Percentiles rank a stretch among this genome's conserved stretches.
phyloP scores from a whole-genome alignment of 1,140 invertebrate genomes.

The Drosophila pruinosa region DNA sequence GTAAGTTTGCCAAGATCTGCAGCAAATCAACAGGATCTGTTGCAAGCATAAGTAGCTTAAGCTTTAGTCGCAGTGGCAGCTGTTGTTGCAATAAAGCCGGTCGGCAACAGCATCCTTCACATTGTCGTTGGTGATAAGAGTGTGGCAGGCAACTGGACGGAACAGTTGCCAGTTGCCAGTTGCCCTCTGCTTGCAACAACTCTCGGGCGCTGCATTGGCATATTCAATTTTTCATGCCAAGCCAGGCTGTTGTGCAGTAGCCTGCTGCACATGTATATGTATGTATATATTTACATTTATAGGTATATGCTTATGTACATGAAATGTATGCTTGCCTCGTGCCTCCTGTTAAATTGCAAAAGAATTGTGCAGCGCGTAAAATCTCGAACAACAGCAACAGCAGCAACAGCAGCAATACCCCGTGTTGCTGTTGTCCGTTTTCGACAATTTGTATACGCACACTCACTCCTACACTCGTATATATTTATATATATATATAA shows the following conservation, averaged over 20 bases:
- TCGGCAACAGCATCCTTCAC: not conserved
- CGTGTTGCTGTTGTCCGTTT: constrained; percentile 59
- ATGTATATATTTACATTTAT: constrained; percentile 19
- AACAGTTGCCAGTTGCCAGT: constrained; percentile 31
- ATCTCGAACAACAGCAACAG: constrained; percentile 24
- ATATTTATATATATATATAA: constrained; percentile 23
- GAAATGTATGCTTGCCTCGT: constrained; percentile 6
- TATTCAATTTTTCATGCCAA: constrained; percentile 80
- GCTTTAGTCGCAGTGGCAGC: not conserved
- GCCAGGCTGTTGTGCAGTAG: constrained; percentile 64
- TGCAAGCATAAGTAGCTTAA: constrained; percentile 4
- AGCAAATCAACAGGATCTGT: not conserved
- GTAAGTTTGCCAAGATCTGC: not conserved
- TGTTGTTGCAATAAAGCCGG: constrained; percentile 22
- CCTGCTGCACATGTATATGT: constrained; percentile 31
- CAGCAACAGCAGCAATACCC: not conserved
- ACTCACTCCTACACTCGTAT: not conserved
- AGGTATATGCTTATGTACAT: constrained; percentile 13
- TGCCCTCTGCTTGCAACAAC: constrained; percentile 19
- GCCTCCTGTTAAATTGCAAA: constrained; percentile 31
- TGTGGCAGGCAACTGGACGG: constrained; percentile 9
- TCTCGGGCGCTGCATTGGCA: constrained; percentile 22
- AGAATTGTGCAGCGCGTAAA: constrained; percentile 41
- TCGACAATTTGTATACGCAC: constrained; percentile 70
- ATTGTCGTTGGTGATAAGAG: constrained; percentile 18